Base-by-base conservation (phyloP, 2,113 vertebrate genomes). In the Galemys pyrenaicus region DNA sequence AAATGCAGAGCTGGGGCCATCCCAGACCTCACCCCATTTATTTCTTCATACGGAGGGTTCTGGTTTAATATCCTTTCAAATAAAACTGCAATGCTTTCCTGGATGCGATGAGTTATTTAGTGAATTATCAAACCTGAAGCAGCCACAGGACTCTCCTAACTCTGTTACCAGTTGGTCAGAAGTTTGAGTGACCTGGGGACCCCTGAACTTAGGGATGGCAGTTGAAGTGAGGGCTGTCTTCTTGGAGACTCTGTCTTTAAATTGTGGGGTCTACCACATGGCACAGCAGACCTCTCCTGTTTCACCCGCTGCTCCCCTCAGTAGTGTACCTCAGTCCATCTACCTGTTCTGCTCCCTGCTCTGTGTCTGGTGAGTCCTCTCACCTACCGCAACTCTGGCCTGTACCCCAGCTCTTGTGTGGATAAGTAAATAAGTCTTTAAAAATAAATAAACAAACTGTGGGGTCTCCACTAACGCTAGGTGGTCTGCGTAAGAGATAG, bases 401-500 rank as follows among this genome's bases (percentile, higher is more conserved):
- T 44, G 44, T 44, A 44, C 44, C 9, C 44, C 44, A 44, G 44
- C 9, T 44, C 44, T 44, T 44, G 9, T 44, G 9, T 9, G 9
- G 5, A 44, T 44, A 9, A 44, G 9, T 44, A 44, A 44, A 44
- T 44, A 44, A 44, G 9, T 44, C 44, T 44, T 44, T 44, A 44
- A 44, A 44, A 44, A 44, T 6, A 44, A 44, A n/a, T n/a, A n/a
- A n/a, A n/a, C n/a, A 35, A 16, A n/a, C 37, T 15, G 10, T 2
- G 1, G 39, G 10, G 73, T n/a, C 44, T 32, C 10, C 16, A 1
- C 4, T 56, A 6, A 62, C 9, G 56, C 15, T 35, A 58, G 46
- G 2, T 3, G 6, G 8, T 7, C 9, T 3, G 3, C 6, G 1
- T 44, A 64, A 39, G 56, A 51, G 32, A 1, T 32, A 35, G 22